Conservation (phyloP, 2,888 invertebrate genomes). For the Mechanitis messenoides region DNA sequence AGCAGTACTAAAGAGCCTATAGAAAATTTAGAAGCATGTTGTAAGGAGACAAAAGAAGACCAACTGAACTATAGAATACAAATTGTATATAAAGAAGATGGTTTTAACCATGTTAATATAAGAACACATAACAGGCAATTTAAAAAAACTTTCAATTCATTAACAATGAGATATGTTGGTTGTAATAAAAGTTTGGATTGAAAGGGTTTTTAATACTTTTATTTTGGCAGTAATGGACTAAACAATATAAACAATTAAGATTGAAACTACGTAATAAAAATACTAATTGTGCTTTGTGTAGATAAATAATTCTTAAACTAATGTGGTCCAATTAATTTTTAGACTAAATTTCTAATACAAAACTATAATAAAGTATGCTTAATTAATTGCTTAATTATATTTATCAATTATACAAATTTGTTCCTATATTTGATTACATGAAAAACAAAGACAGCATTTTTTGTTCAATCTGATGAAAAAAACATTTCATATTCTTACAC, state of each 20-base stretch:
- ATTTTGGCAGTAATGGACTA: constrained; percentile 15
- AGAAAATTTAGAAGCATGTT: constrained; percentile 42
- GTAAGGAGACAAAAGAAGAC: constrained; percentile 40
- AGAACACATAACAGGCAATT: constrained; percentile 33
- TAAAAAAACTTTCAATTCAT: constrained; percentile 35
- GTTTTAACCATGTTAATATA: constrained; percentile 35
- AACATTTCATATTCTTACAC: too few species aligned
- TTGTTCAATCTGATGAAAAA: too few species aligned
- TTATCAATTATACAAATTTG: too few species aligned
- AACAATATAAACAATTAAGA: constrained; percentile 3
- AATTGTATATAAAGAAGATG: constrained; percentile 33
- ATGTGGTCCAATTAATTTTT: constrained; percentile 3
- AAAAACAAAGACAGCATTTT: too few species aligned
- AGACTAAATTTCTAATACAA: not conserved
- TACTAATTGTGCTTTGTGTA: constrained; percentile 9
- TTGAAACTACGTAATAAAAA: constrained; percentile 8
- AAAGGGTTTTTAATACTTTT: not conserved
- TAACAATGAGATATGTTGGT: constrained; percentile 32
- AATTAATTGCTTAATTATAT: not conserved
- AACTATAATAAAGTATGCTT: constrained; percentile 2
- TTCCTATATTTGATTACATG: too few species aligned
- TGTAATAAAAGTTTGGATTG: constrained; percentile 10
- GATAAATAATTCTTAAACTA: not conserved
- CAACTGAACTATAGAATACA: constrained; percentile 59
- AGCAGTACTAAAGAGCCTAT: constrained; percentile 53